These are phyloP conservation scores for Telmatherina bonti DNA, from an alignment of 2,797 vertebrate genomes.

Conservation along the genomic window DNA sequence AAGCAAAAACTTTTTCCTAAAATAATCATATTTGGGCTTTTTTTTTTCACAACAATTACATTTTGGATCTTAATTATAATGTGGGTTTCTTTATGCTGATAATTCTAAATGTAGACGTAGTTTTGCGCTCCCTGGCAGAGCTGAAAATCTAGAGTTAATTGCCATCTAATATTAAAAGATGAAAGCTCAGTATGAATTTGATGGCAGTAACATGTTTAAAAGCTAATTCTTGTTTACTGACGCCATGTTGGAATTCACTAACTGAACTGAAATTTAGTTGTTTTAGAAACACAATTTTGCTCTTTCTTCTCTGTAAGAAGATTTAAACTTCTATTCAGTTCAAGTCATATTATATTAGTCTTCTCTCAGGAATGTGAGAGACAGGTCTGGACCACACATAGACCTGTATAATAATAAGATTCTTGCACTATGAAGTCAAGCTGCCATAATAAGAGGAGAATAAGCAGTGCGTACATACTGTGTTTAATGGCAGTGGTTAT, in stretches of 20 bases:
- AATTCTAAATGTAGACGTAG: too few species aligned
- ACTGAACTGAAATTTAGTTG: not conserved
- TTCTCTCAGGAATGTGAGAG: too few species aligned
- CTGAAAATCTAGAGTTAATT: not conserved
- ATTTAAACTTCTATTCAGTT: not conserved
- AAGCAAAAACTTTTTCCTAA: slow-evolving; percentile 15
- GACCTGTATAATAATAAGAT: not conserved
- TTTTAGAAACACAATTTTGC: not conserved
- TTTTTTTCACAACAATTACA: not conserved
- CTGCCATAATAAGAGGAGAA: too few species aligned
- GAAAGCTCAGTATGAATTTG: not conserved
- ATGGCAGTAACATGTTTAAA: not conserved
- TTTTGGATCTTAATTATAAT: not conserved
- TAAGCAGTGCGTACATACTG: too few species aligned
- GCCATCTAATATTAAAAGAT: not conserved
- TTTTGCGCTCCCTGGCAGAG: not conserved
- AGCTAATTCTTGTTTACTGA: not conserved
- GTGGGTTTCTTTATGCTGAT: not conserved
- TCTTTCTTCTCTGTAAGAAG: not conserved
- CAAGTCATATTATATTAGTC: too few species aligned
- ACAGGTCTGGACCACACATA: not conserved
- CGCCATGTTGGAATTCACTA: too few species aligned
- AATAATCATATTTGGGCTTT: not conserved
- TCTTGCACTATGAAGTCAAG: not conserved
- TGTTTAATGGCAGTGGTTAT: too few species aligned